Evolutionary conservation across 2,797 vertebrate genomes (phyloP), one percentile per base, ranked within the genome.

Genomic region (Microctenopoma stevenorrisi): DNA sequence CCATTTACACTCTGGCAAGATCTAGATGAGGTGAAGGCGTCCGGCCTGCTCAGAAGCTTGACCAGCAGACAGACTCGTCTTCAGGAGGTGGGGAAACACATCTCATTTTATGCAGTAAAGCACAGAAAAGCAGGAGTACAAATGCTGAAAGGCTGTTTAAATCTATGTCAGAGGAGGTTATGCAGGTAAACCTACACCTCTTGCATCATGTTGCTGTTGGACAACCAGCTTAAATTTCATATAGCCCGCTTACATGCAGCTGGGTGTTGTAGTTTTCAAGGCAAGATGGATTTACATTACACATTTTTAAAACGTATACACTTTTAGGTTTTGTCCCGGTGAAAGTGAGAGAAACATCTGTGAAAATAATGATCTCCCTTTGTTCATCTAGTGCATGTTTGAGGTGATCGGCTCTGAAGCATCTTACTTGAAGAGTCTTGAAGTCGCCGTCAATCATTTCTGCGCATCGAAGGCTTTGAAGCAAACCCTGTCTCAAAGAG

Each of bases 331-430:
- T 7, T 35, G 33, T 35, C 7, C 7, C 33, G 12, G 26, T 52
- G 37, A 46, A 30, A 4, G 5, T 16, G 7, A 7, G 14, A 46
- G 2, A 18, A 46, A 8, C 1, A n/a, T 7, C 30, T 3, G 28
- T 5, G 25, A 47, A 38, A 50, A 15, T 47, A 0, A 14, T 28
- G 22, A 0, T 33, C 28, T 61, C 0, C 0, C 9, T 47, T 75
- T 63, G 14, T 57, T 46, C 25, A 15, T 22, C 51, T 78, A 96
- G 95, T 73, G 93, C 0, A 94, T 90, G 75, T 96, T 96, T 82
- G 95, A 96, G 90, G 72, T 95, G 77, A 92, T 96, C 7, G 82
- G 89, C 15, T 96, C 94, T 0, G 95, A 96, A 65, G 94, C 93
- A 0, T 95, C 94, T 1, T 96, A 95, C 83, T 69, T 95, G 70